These are phyloP conservation scores for Tachina lurida DNA, from an alignment of 2,888 invertebrate genomes.

Conservation along the genomic window DNA sequence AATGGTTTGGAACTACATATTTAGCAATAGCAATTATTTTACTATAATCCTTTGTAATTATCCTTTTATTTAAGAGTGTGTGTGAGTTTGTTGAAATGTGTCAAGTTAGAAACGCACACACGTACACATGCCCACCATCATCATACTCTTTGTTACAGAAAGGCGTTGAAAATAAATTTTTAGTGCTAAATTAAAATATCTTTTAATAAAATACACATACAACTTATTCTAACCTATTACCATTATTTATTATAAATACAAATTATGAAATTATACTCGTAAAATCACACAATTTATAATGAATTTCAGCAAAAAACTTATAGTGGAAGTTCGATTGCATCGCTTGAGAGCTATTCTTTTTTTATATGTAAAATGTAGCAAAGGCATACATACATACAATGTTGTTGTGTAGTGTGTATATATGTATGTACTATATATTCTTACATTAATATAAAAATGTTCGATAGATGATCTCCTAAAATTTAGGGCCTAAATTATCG, in stretches of 20 bases:
- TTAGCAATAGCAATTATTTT: slow-evolving; percentile 25
- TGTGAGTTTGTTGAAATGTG: slow-evolving; percentile 2
- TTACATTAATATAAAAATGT: too few relatives aligned
- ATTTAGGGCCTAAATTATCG: too few relatives aligned
- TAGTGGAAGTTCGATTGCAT: neutral
- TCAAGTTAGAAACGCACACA: slow-evolving; percentile 29
- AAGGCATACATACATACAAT: neutral
- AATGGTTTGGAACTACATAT: slow-evolving; percentile 46
- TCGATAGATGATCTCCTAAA: too few relatives aligned
- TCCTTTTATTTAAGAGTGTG: slow-evolving; percentile 27
- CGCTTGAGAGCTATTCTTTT: neutral
- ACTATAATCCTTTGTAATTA: neutral
- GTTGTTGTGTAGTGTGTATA: too few relatives aligned
- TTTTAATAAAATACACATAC: too few relatives aligned
- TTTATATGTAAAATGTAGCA: neutral
- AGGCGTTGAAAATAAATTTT: neutral
- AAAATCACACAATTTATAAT: too few relatives aligned
- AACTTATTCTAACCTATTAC: too few relatives aligned
- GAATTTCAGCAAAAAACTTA: neutral
- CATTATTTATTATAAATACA: too few relatives aligned
- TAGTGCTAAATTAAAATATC: too few relatives aligned
- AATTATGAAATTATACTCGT: too few relatives aligned
- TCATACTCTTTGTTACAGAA: slow-evolving; percentile 7
- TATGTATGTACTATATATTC: too few relatives aligned
- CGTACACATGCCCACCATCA: slow-evolving; percentile 12